These are phyloP conservation scores for Cryptus armator DNA, from an alignment of 2,888 invertebrate species.

Conservation along the genomic window DNA sequence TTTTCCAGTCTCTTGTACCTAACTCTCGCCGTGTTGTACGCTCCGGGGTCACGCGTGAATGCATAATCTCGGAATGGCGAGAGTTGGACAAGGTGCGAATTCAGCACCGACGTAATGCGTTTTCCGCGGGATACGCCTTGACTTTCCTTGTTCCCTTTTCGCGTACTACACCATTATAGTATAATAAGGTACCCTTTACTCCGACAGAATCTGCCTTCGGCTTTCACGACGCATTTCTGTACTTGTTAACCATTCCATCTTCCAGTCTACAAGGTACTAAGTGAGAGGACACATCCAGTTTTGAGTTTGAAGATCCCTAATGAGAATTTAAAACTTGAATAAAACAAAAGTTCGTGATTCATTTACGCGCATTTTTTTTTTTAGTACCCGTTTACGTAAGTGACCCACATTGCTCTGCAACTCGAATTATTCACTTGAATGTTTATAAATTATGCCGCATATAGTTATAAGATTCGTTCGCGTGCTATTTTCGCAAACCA, in stretches of 20 bases:
- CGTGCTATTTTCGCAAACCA: conserved; percentile 24
- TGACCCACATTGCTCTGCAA: background rate
- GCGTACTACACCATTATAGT: conserved; percentile 9
- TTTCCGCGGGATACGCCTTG: conserved; percentile 66
- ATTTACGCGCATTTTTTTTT: background rate
- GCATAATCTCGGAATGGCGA: conserved; percentile 73
- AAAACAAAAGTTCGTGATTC: background rate
- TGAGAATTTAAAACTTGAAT: conserved; percentile 1
- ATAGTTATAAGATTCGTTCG: background rate
- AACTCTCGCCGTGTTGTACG: conserved; percentile 54
- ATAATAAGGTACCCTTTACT: conserved; percentile 9
- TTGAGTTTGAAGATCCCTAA: background rate
- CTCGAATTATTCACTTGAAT: background rate
- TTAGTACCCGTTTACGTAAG: background rate
- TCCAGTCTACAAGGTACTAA: background rate
- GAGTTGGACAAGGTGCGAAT: conserved; percentile 63
- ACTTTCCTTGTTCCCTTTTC: conserved; percentile 31
- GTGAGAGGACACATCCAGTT: background rate
- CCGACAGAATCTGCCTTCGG: background rate
- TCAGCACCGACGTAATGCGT: conserved; percentile 70
- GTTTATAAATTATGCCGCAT: background rate
- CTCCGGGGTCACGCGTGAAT: conserved; percentile 70
- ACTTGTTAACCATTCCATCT: background rate
- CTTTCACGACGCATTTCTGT: background rate
- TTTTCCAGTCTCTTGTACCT: conserved; percentile 65